Evolutionary conservation across 2,797 vertebrate genomes (phyloP).

Genomic region (Anniella stebbinsi): DNA sequence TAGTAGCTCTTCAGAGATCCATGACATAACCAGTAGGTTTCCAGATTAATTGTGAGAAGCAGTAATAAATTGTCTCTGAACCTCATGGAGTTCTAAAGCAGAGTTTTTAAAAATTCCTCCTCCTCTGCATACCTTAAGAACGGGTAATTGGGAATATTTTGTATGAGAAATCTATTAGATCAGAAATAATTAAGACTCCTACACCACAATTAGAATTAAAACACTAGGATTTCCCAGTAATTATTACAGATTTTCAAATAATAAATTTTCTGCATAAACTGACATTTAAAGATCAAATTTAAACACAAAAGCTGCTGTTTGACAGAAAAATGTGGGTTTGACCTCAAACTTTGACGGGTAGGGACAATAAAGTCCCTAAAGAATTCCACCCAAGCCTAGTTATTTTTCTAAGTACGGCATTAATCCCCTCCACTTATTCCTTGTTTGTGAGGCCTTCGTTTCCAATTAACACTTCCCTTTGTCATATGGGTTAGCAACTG

Average conservation of each 20-base stretch:
- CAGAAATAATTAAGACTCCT: conserved; percentile 12
- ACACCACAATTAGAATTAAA: background rate
- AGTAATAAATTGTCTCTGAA: background rate
- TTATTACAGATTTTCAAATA: background rate
- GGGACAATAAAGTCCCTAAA: background rate
- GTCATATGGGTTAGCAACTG: conserved; percentile 25
- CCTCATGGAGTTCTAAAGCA: background rate
- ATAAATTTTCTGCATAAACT: background rate
- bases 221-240: background rate
- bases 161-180: background rate
- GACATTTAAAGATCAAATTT: conserved; percentile 3
- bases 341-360: background rate
- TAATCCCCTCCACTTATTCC: background rate
- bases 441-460: background rate
- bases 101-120: background rate
- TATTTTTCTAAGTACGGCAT: conserved; percentile 18
- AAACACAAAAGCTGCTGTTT: conserved; percentile 1
- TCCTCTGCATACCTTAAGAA: background rate
- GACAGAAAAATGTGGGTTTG: background rate
- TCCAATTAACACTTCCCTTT: conserved; percentile 30
- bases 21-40: background rate
- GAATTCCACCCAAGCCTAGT: background rate
- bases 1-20: background rate
- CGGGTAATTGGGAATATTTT: background rate
- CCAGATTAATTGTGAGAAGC: background rate